These are phyloP conservation scores for Cephus sareptanus DNA, from an alignment of 2,888 invertebrate species.

Conservation along the genomic window DNA sequence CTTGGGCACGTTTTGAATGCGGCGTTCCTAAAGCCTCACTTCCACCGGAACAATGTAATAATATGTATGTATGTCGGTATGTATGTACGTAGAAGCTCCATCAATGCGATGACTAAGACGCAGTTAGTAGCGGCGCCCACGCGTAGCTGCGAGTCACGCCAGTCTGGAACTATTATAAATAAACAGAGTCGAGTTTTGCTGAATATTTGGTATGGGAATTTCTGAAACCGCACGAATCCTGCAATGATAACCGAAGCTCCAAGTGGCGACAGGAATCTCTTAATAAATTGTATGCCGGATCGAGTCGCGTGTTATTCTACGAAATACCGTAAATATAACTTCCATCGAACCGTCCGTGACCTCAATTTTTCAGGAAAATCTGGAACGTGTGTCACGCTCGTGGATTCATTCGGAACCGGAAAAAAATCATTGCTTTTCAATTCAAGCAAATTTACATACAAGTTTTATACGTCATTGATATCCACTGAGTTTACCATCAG, in stretches of 20 bases:
- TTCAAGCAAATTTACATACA: not conserved
- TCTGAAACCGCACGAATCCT: not conserved
- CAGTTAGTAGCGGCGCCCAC: not conserved
- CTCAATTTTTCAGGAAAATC: not conserved
- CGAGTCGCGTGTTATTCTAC: not conserved
- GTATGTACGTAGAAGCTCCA: not conserved
- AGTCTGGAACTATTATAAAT: not conserved
- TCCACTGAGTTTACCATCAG: not conserved
- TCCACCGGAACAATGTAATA: not conserved
- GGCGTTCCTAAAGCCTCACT: not conserved
- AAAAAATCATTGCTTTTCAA: not conserved
- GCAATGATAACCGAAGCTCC: not conserved
- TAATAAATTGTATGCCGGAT: not conserved
- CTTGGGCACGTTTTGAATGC: not conserved
- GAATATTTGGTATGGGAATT: not conserved
- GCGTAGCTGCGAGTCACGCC: not conserved
- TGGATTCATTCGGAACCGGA: not conserved
- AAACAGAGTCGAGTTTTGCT: not conserved
- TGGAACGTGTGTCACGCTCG: not conserved
- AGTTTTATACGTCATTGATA: not conserved
- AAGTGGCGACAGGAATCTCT: not conserved
- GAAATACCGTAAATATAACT: not conserved
- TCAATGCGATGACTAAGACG: constrained; percentile 4
- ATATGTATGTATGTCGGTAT: not conserved
- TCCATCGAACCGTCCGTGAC: not conserved